phyloP scores from a whole-genome alignment of 2,113 vertebrate species.

The Delphinus delphis region DNA sequence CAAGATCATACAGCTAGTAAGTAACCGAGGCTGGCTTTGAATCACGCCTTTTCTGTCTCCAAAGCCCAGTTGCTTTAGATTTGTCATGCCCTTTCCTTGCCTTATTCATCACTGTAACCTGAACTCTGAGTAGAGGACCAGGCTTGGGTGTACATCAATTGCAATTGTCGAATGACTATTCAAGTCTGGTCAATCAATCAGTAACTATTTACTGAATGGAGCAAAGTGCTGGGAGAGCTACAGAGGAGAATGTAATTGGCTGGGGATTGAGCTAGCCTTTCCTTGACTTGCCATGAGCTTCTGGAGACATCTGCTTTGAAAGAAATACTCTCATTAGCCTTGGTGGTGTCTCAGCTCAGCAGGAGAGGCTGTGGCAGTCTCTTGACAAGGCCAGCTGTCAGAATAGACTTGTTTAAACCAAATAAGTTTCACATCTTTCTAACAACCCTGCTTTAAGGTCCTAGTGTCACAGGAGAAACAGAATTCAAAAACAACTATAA shows the following conservation, averaged over 20 bases:
- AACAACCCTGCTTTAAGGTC: conserved; percentile 33
- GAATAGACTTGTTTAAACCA: conserved; percentile 39
- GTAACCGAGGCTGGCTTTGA: not conserved
- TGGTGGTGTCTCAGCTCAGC: conserved; percentile 9
- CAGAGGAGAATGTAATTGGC: conserved; percentile 17
- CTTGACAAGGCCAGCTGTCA: conserved; percentile 47
- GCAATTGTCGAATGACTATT: not conserved
- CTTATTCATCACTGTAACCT: not conserved
- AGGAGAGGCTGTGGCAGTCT: conserved; percentile 1
- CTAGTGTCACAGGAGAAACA: conserved; percentile 37
- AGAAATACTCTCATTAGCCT: conserved; percentile 56
- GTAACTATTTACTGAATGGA: not conserved
- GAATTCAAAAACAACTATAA: conserved; percentile 40
- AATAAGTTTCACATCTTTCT: conserved; percentile 53
- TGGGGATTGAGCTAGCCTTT: conserved; percentile 56
- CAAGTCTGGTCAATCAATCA: not conserved
- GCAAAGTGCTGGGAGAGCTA: not conserved
- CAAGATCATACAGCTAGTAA: not conserved
- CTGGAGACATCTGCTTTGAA: conserved; percentile 59
- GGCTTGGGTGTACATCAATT: not conserved
- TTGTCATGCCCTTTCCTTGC: not conserved
- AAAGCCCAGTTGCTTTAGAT: not conserved
- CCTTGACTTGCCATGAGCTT: conserved; percentile 56
- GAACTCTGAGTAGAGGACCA: not conserved
- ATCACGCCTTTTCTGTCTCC: not conserved